A percentile compares a stretch with the other conserved stretches of the same genome.
These are phyloP conservation scores for Brachypteracias leptosomus DNA, from an alignment of 2,113 vertebrate genomes.

Conservation along the genomic window DNA sequence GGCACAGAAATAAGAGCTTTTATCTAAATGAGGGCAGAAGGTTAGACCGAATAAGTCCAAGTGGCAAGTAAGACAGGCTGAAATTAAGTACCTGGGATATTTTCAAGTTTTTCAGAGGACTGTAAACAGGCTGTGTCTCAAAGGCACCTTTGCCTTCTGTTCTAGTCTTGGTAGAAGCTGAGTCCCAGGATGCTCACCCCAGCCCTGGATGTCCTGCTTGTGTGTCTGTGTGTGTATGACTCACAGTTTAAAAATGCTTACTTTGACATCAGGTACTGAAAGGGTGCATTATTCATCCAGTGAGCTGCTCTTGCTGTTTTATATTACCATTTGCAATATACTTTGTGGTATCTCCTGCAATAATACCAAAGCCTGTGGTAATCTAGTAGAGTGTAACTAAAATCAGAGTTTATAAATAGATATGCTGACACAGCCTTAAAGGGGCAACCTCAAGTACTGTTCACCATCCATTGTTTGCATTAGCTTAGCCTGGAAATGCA, in stretches of 20 bases:
- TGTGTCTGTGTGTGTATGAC: neutral
- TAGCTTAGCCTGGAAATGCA: slow-evolving; percentile 42
- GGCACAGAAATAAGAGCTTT: slow-evolving; percentile 27
- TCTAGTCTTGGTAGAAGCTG: neutral
- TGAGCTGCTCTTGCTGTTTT: neutral
- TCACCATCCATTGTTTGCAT: slow-evolving; percentile 17
- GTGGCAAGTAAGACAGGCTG: neutral
- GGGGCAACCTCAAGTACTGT: slow-evolving; percentile 35
- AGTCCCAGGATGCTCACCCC: neutral
- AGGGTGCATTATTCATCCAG: neutral
- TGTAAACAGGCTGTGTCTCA: neutral
- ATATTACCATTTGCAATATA: neutral
- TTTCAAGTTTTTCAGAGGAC: neutral
- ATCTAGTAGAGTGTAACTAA: slow-evolving; percentile 33
- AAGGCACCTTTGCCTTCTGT: neutral
- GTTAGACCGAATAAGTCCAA: neutral
- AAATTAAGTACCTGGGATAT: neutral
- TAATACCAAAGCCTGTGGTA: slow-evolving; percentile 5
- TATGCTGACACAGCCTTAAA: slow-evolving; percentile 59
- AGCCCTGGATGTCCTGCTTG: neutral
- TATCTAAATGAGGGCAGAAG: slow-evolving; percentile 14
- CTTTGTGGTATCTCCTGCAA: slow-evolving; percentile 11
- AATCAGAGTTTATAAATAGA: slow-evolving; percentile 52
- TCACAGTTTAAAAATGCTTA: neutral
- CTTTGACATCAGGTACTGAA: neutral